Conservation (phyloP, 2,797 vertebrate genomes). For the Paramormyrops hopkinsi region DNA sequence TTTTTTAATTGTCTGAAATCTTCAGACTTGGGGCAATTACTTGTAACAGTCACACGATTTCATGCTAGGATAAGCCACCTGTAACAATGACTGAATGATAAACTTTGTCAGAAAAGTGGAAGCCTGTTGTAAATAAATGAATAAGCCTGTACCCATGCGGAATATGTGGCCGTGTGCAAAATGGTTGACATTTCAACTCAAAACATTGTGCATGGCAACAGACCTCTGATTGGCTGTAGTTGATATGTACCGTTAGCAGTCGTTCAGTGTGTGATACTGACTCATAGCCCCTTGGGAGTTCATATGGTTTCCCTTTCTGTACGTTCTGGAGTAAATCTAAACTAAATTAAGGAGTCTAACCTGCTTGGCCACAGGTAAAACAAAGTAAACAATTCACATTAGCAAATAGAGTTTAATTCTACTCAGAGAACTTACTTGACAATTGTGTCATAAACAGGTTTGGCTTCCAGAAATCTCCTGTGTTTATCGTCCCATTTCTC, state of each 20-base stretch:
- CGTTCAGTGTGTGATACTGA: slow-evolving; percentile 2
- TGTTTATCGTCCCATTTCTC: background rate
- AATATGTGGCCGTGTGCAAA: background rate
- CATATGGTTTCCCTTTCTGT: background rate
- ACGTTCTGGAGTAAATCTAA: background rate
- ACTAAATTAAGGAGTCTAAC: background rate
- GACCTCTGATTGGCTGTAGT: slow-evolving; percentile 13
- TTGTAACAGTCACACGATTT: background rate
- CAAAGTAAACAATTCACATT: background rate
- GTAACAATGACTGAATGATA: background rate
- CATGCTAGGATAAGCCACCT: background rate
- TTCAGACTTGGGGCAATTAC: background rate
- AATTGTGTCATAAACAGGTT: background rate
- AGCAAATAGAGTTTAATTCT: background rate
- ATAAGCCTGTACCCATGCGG: background rate
- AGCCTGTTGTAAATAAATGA: background rate
- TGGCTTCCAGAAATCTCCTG: background rate
- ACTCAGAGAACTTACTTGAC: background rate
- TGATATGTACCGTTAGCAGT: background rate
- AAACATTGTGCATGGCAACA: slow-evolving; percentile 14
- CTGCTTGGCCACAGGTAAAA: background rate
- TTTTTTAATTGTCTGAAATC: background rate
- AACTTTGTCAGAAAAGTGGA: background rate
- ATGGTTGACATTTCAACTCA: background rate
- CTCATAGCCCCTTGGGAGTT: background rate